phyloP scores from a whole-genome alignment of 2,797 vertebrate genomes.

The Alcedo quadribrachys region DNA sequence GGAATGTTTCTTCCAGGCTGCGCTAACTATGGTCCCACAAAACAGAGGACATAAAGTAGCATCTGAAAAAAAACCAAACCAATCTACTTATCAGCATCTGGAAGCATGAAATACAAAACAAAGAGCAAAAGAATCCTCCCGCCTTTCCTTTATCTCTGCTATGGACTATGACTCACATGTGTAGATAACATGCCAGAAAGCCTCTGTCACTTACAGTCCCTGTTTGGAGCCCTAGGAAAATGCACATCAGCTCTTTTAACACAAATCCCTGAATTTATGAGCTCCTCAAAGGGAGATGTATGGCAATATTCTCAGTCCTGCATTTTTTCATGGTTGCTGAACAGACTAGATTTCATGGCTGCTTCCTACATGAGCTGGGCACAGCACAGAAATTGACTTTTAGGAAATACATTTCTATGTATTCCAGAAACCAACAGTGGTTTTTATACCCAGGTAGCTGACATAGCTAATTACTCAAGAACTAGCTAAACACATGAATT shows the following conservation, averaged over 20 bases:
- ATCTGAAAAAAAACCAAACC: not conserved
- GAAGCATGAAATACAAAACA: not conserved
- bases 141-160: not conserved
- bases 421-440: not conserved
- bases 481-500: not conserved
- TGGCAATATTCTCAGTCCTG: not conserved
- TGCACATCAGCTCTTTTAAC: not conserved
- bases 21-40: not conserved
- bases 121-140: not conserved
- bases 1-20: not conserved
- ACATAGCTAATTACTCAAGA: not conserved
- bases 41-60: not conserved
- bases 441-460: not conserved
- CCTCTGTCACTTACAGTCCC: not conserved
- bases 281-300: not conserved
- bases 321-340: not conserved
- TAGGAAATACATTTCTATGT: not conserved
- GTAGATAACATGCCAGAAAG: not conserved
- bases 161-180: not conserved
- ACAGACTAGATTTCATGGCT: not conserved
- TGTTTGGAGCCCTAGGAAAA: not conserved
- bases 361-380: not conserved
- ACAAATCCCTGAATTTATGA: not conserved
- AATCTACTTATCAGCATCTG: not conserved
- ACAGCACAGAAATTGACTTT: not conserved